Percentiles rank a stretch among this genome's conserved stretches.
phyloP scores from a whole-genome alignment of 2,113 vertebrate genomes.

The Aythya baeri region DNA sequence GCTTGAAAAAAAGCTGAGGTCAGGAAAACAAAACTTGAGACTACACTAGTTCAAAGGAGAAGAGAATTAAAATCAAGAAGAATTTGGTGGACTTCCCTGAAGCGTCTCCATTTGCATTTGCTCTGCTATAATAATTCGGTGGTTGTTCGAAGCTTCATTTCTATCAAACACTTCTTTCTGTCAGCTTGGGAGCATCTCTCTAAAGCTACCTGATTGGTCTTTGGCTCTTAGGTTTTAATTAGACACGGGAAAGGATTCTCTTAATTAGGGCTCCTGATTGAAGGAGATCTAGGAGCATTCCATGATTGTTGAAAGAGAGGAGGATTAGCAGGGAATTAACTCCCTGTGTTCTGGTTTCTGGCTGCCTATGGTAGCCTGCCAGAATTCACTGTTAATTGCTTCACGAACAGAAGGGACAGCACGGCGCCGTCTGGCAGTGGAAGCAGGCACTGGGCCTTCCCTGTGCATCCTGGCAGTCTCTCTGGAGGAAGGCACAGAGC shows the following conservation, averaged over 20 bases:
- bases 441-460: neutral
- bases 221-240: slow-evolving; percentile 26
- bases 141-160: neutral
- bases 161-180: neutral
- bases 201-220: slow-evolving; percentile 14
- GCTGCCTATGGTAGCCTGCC: neutral
- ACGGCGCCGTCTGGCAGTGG: neutral
- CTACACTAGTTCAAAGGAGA: neutral
- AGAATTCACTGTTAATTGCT: neutral
- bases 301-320: neutral
- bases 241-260: neutral
- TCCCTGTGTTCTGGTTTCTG: neutral
- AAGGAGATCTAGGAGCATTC: slow-evolving; percentile 26
- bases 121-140: neutral
- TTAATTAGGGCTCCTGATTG: slow-evolving; percentile 32
- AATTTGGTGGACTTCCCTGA: neutral
- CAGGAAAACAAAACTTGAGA: neutral
- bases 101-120: slow-evolving; percentile 3
- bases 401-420: neutral
- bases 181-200: neutral
- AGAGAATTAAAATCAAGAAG: slow-evolving; percentile 20
- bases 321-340: slow-evolving; percentile 36
- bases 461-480: neutral
- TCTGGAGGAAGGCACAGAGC: neutral
- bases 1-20: neutral